Base-by-base conservation (phyloP, 2,797 vertebrate species). In the Leptatherina wallacei region DNA sequence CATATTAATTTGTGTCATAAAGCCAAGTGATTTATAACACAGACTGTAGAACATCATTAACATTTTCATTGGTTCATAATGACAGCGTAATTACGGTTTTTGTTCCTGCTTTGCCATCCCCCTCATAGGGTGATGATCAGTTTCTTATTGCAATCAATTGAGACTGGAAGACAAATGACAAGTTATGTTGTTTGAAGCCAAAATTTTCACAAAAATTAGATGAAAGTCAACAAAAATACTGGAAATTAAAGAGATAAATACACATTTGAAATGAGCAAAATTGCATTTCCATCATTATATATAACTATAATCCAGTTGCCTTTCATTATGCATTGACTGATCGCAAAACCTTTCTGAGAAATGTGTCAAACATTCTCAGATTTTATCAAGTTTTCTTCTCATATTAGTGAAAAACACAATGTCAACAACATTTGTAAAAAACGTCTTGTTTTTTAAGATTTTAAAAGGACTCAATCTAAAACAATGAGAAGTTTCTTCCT, bases 391-490 rank as follows among this genome's bases (percentile, higher is more conserved):
- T 38, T 38, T 38, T 38, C 36, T 11, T 0, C 36, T 49, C 1
- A n/a, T 27, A 27, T 27, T 42, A n/a, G 22, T 12, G 22, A 24
- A 52, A 51, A 51, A 22, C n/a, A 24, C n/a, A 51, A 52, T 5
- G 22, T 24, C 3, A 52, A 9, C 20, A 9, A 52, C 14, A 16
- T 40, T 16, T 54, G n/a, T n/a, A 24, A 24, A 51, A 22, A 10
- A 7, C 3, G 3, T 52, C 49, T 68, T 64, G 65, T 74, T 81
- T 65, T 44, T 44, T 18, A 20, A 44, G 42, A 44, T 20, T 44
- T 44, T 2, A 44, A 18, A 44, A 3, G 3, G 42, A 2, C 0
- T 44, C 6, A 44, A 13, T 38, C 36, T 11, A 13, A 38, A 13
- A 38, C 11, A 38, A 38, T 3, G 12, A 18, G 3, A 13, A 2